Percentiles rank a stretch among this genome's conserved stretches.
phyloP scores from a whole-genome alignment of 2,113 vertebrate genomes.

The Nyctibius bracteatus region DNA sequence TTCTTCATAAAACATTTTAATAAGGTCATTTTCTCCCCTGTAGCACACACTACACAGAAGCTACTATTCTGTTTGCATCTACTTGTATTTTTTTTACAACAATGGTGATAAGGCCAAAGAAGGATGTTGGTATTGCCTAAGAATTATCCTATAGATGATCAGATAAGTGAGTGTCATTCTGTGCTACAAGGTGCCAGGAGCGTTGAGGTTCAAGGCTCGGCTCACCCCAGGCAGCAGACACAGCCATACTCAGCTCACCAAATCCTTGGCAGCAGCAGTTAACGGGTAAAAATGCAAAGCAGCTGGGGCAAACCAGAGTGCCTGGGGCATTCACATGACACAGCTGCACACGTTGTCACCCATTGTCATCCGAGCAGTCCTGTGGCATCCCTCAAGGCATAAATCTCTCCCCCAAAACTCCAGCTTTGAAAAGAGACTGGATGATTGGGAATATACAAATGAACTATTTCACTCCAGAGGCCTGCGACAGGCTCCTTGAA shows the following conservation, averaged over 20 bases:
- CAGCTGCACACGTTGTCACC: accelerated
- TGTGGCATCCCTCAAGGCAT: neutral
- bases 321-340: neutral
- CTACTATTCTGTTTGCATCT: neutral
- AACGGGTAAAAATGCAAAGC: neutral
- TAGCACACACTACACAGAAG: neutral
- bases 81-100: neutral
- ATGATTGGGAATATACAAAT: neutral
- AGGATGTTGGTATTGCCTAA: neutral
- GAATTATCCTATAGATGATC: neutral
- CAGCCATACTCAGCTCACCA: neutral
- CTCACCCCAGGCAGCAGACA: neutral
- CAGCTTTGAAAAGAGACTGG: neutral
- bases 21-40: neutral
- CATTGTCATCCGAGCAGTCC: accelerated
- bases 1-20: neutral
- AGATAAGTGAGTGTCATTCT: neutral
- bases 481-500: neutral
- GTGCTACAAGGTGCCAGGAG: neutral
- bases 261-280: neutral
- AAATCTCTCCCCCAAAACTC: neutral
- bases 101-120: neutral
- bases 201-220: neutral
- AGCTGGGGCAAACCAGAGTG: neutral
- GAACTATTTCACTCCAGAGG: neutral